Evolutionary conservation across 2,113 vertebrate genomes (phyloP).

Genomic region (Natator depressus): DNA sequence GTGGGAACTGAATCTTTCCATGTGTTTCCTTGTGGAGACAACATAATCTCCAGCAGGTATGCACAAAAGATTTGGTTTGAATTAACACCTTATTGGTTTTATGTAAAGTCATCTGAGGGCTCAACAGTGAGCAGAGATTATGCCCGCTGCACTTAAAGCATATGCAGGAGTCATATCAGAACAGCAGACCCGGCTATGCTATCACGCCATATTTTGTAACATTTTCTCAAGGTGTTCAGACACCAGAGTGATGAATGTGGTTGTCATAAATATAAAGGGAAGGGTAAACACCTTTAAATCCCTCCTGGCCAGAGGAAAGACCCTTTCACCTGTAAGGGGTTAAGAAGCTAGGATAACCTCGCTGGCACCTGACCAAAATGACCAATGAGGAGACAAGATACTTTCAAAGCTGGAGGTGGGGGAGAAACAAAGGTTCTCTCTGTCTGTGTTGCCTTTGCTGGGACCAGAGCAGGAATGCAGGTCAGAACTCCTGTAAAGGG

Average conservation of each 20-base stretch:
- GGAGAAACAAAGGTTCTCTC: too few species aligned
- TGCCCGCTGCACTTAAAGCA: fast-evolving
- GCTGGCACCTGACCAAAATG: too few species aligned
- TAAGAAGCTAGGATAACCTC: too few species aligned
- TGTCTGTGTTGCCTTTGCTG: too few species aligned
- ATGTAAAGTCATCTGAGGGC: neutral
- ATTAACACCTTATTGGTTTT: neutral
- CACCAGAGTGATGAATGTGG: neutral
- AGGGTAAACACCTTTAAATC: too few species aligned
- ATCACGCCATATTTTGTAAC: neutral
- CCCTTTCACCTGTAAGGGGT: too few species aligned
- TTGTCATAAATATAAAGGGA: too few species aligned
- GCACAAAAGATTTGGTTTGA: neutral
- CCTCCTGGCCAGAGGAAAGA: too few species aligned
- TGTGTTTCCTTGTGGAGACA: neutral
- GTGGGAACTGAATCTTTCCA: neutral
- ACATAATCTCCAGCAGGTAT: neutral
- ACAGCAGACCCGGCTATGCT: neutral
- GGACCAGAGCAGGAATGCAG: too few species aligned
- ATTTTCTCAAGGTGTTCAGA: neutral
- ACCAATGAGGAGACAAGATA: too few species aligned
- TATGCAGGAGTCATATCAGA: neutral
- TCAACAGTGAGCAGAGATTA: fast-evolving
- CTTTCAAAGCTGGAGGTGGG: too few species aligned
- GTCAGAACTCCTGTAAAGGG: too few species aligned